Evolutionary conservation across 2,888 invertebrate species (phyloP), one percentile per base, ranked within the genome.

Genomic region (Macrophya alboannulata): DNA sequence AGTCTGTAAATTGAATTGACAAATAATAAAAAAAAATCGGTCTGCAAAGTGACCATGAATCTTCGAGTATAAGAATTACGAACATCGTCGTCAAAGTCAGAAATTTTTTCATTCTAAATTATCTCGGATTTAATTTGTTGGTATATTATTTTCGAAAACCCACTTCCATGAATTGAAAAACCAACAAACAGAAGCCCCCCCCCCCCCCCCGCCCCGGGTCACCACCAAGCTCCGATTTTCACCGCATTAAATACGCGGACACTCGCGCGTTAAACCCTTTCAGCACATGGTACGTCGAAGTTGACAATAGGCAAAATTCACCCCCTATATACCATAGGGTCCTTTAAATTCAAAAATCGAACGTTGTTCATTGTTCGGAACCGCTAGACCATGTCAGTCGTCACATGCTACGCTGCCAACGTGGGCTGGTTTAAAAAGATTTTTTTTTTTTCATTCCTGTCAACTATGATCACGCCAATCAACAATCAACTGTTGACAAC

Each of bases 291-390:
- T 55, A 37, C 84, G 68, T 31, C 71, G 51, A 68, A n/a, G 51
- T 76, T 68, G 79, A 85, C 85, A 85, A 85, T 82, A 86, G 87
- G 87, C 89, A 85, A 88, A 89, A 87, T 89, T 88, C 88, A 86
- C 87, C 88, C 88, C 89, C 86, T 87, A 86, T 87, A 84, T 86
- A 59, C 74, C 45, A 45, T 51, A 45, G 86, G 84, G 84, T 86
- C 87, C 85, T 93, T 92, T 91, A 92, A 92, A 92, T 90, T 93
- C 90, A 92, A 93, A 93, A 93, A 93, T 92, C 91, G 91, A 91
- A 92, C 91, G 88, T 87, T 86, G 90, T 72, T 88, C 86, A 91
- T 93, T 93, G 92, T 93, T 90, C 91, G 88, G 87, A 90, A 87
- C 88, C 90, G 89, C 85, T 89, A 89, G 89, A 90, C 91, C 91